Percentiles rank a stretch among this genome's conserved stretches.
Conservation (phyloP, 2,888 invertebrate species). For the Pteria penguin region DNA sequence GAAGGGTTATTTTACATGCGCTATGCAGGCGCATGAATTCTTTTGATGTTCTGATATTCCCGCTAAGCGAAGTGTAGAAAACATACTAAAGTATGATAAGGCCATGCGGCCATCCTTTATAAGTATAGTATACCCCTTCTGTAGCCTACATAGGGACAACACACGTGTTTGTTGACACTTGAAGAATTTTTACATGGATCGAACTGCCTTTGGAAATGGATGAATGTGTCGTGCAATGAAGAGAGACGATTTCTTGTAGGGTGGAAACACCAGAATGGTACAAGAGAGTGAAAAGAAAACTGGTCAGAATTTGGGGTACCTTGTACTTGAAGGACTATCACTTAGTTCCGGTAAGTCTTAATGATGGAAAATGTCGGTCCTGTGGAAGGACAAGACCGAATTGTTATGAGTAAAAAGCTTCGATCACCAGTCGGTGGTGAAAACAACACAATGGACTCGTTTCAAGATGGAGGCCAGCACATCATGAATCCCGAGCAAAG, state of each 20-base stretch:
- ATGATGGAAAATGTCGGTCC: slow-evolving; percentile 62
- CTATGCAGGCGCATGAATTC: slow-evolving; percentile 73
- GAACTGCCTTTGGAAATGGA: slow-evolving; percentile 3
- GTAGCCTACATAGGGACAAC: slow-evolving; percentile 61
- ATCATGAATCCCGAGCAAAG: slow-evolving; percentile 72
- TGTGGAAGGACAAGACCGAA: slow-evolving; percentile 48
- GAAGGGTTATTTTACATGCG: slow-evolving; percentile 14
- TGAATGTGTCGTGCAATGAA: slow-evolving; percentile 38
- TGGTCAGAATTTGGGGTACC: slow-evolving; percentile 54
- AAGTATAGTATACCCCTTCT: slow-evolving; percentile 67
- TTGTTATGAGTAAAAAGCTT: slow-evolving; percentile 65
- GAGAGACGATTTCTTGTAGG: slow-evolving; percentile 39
- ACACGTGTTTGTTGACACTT: slow-evolving; percentile 69
- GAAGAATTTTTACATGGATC: slow-evolving; percentile 27
- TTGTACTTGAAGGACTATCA: slow-evolving; percentile 47
- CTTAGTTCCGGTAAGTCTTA: slow-evolving; percentile 56
- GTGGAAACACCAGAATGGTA: slow-evolving; percentile 65
- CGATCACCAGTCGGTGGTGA: slow-evolving; percentile 67
- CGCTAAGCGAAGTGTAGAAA: slow-evolving; percentile 79
- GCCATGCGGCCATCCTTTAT: slow-evolving; percentile 79
- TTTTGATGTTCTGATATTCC: slow-evolving; percentile 77
- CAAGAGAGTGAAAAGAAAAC: slow-evolving; percentile 68
- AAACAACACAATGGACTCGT: slow-evolving; percentile 76
- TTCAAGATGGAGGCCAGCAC: slow-evolving; percentile 79
- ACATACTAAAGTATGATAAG: slow-evolving; percentile 79